These are phyloP conservation scores for Chromoteleia sp. DNA, from an alignment of 2,888 invertebrate species.

Conservation along the genomic window DNA sequence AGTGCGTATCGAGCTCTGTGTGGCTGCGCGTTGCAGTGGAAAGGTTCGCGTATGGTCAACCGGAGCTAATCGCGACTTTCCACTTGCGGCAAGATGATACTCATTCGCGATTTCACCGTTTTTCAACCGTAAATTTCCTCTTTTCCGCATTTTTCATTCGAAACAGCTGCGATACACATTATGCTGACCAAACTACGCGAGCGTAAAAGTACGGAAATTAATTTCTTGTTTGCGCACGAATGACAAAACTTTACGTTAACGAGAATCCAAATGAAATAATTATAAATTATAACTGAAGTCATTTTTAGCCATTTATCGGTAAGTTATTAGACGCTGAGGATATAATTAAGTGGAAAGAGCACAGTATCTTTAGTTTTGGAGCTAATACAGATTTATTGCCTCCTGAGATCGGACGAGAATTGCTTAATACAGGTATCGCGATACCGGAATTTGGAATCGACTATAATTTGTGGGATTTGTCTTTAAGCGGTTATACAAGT, in stretches of 20 bases:
- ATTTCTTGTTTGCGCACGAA: slow-evolving; percentile 14
- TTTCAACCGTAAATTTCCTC: slow-evolving; percentile 2
- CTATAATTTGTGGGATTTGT: slow-evolving; percentile 80
- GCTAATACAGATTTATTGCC: slow-evolving; percentile 83
- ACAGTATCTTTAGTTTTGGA: slow-evolving; percentile 40
- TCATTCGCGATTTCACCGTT: slow-evolving; percentile 45
- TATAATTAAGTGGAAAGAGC: slow-evolving; percentile 46
- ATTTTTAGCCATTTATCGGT: slow-evolving; percentile 19
- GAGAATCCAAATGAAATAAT: slow-evolving; percentile 14
- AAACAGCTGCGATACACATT: slow-evolving; percentile 25
- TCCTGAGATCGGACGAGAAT: slow-evolving; percentile 76
- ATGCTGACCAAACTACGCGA: too few species aligned
- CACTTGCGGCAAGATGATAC: slow-evolving; percentile 36
- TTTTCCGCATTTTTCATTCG: slow-evolving; percentile 39
- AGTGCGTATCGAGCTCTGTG: slow-evolving; percentile 21
- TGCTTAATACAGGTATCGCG: slow-evolving; percentile 81
- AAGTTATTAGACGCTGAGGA: slow-evolving; percentile 20
- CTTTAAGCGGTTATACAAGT: slow-evolving; percentile 24
- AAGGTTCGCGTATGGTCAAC: slow-evolving; percentile 50
- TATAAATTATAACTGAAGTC: not conserved
- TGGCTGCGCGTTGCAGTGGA: slow-evolving; percentile 29
- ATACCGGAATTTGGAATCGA: slow-evolving; percentile 80
- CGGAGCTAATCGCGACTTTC: slow-evolving; percentile 32
- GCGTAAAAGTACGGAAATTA: slow-evolving; percentile 12
- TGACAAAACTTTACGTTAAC: not conserved